phyloP scores from a whole-genome alignment of 2,888 invertebrate genomes.

The Caenorhabditis sp. region DNA sequence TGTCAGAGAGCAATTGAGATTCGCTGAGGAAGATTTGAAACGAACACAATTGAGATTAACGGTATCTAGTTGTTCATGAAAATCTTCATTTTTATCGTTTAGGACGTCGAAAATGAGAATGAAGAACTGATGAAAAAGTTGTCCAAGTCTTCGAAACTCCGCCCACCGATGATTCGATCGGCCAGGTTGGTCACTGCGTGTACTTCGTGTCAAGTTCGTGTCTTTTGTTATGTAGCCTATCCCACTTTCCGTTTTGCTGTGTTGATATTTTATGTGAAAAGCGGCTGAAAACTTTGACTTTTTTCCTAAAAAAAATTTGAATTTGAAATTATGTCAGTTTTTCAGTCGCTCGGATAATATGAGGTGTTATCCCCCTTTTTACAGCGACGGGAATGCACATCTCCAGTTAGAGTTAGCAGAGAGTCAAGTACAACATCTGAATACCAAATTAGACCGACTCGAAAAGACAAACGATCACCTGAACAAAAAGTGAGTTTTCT shows the following conservation, averaged over 20 bases:
- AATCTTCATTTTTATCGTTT: slow-evolving; percentile 74
- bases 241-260: slow-evolving; percentile 9
- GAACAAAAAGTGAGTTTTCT: slow-evolving; percentile 49
- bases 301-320: neutral
- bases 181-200: slow-evolving; percentile 54
- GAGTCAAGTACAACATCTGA: slow-evolving; percentile 83
- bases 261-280: neutral
- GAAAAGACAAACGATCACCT: slow-evolving; percentile 73
- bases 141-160: slow-evolving; percentile 86
- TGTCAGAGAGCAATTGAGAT: slow-evolving; percentile 87
- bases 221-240: slow-evolving; percentile 28
- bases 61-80: slow-evolving; percentile 31
- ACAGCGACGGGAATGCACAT: slow-evolving; percentile 70
- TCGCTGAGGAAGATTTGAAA: slow-evolving; percentile 87
- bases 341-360: too few species aligned
- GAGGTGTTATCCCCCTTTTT: too few species aligned
- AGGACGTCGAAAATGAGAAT: slow-evolving; percentile 94
- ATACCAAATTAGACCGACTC: slow-evolving; percentile 78
- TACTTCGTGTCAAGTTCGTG: slow-evolving; percentile 38
- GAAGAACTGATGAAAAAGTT: slow-evolving; percentile 92
- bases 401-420: slow-evolving; percentile 73
- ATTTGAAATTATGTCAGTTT: too few species aligned
- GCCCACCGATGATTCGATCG: slow-evolving; percentile 71
- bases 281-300: neutral
- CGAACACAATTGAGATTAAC: slow-evolving; percentile 72